Evolutionary conservation across 1,140 invertebrate species (phyloP), one percentile per base, ranked within the genome.

Genomic region (Drosophila sturtevanti): DNA sequence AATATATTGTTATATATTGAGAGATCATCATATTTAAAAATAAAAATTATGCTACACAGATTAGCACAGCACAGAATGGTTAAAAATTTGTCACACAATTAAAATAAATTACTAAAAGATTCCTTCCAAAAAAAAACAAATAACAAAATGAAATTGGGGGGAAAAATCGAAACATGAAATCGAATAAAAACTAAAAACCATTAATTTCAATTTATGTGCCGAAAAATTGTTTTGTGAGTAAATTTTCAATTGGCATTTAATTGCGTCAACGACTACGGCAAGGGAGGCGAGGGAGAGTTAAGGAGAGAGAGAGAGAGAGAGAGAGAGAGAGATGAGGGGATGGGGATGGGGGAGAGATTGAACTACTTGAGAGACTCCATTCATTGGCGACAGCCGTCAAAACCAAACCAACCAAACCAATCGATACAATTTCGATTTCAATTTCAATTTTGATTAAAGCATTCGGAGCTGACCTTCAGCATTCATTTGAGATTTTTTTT

Each of bases 201-300:
- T 74, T 70, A 72, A 81, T 72, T 65, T 82, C 75, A 81, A 85
- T 77, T 77, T 63, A 70, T 58, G 21, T 61, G 52, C 63, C 41
- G 27, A 51, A 41, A 63, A 58, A 37, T 72, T 61, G 68, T 70
- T 60, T 60, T 58, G 63, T 60, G 63, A 61, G 63, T 68, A 77
- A 77, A 82, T 73, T 48, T 86, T 86, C 79, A 86, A 86, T 86
- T 87, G 82, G 75, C 66, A 79, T 87, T 87, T 89, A 89, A 87
- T 89, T 87, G 84, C 63, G 79, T 69, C 82, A 75, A 72, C n/a
- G n/a, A n/a, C n/a, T n/a, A n/a, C n/a, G n/a, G n/a, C n/a, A n/a
- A n/a, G n/a, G n/a, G n/a, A 67, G 7, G 16, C 16, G 16, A 11
- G 2, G 6, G 14, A 44, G n/a, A 4, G 2, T n/a, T n/a, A 72